phyloP scores from a whole-genome alignment of 2,797 vertebrate species.

The Carduelis carduelis region DNA sequence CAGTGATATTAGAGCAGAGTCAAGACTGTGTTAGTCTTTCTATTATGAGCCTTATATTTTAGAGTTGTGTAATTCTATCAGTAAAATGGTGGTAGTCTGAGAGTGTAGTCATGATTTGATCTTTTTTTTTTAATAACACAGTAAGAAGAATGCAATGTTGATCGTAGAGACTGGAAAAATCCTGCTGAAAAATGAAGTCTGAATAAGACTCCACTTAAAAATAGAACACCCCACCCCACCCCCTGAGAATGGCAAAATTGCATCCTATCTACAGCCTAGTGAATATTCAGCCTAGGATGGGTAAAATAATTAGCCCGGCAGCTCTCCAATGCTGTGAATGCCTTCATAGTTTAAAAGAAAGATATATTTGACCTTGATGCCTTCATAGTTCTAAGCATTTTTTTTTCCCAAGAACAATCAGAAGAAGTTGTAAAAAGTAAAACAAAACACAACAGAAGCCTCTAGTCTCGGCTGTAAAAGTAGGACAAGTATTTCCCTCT shows the following conservation, averaged over 20 bases:
- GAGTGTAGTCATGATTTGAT: background rate
- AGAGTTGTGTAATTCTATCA: slow-evolving; percentile 10
- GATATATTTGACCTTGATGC: background rate
- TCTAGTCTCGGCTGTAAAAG: background rate
- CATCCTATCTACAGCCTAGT: background rate
- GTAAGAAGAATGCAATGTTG: background rate
- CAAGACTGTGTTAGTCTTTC: slow-evolving; percentile 55
- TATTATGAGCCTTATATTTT: slow-evolving; percentile 41
- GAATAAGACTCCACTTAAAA: background rate
- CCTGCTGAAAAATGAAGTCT: background rate
- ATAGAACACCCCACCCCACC: background rate
- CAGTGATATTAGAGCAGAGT: slow-evolving; percentile 59
- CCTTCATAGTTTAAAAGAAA: background rate
- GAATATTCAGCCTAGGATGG: background rate
- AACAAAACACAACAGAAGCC: background rate
- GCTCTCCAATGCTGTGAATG: background rate
- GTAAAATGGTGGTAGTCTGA: background rate
- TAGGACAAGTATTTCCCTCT: background rate
- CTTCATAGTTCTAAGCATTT: background rate
- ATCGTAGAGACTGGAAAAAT: background rate
- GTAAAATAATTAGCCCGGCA: background rate
- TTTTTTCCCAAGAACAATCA: background rate
- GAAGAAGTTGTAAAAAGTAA: background rate
- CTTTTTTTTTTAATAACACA: background rate
- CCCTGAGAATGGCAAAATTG: background rate